Conservation (phyloP, 2,797 vertebrate species). For the Silurus aristotelis region DNA sequence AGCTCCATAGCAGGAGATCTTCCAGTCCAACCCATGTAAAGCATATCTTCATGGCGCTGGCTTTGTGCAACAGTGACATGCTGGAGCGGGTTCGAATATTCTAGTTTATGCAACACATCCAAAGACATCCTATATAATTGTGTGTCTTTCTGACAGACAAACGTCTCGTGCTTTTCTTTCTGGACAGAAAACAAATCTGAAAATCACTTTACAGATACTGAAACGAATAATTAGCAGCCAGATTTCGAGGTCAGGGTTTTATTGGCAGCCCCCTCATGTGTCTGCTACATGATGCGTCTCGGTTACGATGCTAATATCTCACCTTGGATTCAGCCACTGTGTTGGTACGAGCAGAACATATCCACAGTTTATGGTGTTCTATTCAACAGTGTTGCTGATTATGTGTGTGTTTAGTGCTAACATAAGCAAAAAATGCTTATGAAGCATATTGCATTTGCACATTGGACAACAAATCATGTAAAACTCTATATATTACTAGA, state of each 20-base stretch:
- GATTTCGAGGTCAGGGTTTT: slow-evolving; percentile 12
- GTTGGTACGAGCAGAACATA: not conserved
- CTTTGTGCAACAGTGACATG: no score
- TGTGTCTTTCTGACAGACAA: not conserved
- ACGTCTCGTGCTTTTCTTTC: not conserved
- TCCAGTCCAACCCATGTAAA: no score
- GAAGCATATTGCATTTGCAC: not conserved
- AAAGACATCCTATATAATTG: no score
- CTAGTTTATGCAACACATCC: no score
- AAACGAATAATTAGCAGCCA: not conserved
- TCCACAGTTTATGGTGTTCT: not conserved
- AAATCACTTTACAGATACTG: not conserved
- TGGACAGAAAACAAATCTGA: not conserved
- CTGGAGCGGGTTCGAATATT: no score
- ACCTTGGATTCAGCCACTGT: not conserved
- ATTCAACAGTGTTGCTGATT: not conserved
- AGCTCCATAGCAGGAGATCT: no score
- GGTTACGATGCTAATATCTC: not conserved
- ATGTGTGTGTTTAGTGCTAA: not conserved
- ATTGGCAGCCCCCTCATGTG: not conserved
- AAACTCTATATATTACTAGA: not conserved
- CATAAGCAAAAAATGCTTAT: not conserved
- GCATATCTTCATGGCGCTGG: no score
- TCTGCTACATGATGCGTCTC: not conserved
- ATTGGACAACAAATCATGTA: not conserved